Base-by-base conservation (phyloP, 2,113 vertebrate species). In the Oncorhynchus kisutch region DNA sequence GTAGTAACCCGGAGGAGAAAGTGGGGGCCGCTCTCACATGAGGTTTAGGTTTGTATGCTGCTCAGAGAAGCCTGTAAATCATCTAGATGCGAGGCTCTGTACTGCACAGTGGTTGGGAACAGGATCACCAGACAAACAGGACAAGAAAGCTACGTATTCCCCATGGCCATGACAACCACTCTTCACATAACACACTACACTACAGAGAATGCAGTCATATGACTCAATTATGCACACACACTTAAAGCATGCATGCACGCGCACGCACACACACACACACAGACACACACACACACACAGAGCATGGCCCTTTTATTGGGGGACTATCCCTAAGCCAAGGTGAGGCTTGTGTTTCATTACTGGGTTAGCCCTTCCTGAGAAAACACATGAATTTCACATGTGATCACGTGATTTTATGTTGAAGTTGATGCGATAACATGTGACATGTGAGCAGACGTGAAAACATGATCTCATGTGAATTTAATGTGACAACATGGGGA, bases 331-430 rank as follows among this genome's bases (percentile, higher is more conserved):
- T 69, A 54, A 76, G 83, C 81, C 77, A 82, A 85, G 82, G 80
- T 81, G 82, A 86, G 78, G 82, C 60, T 90, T 84, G 82, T 81
- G 85, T 92, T 92, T 91, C 88, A 90, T 90, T 89, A 86, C 48
- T 6, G 76, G 83, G 59, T 34, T 70, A 39, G 62, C 90, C 8
- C 39, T 39, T 39, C 7, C 8, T 8, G 39, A 39, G 39, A 39
- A 39, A 39, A 39, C 39, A 9, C 39, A 9, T 45, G 39, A 45
- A 11, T 45, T 45, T 45, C 9, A 45, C 39, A 45, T 45, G 39
- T 12, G 9, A 45, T 45, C 39, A 45, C 39, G 39, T 45, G 39
- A 3, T 45, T 45, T 45, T 12, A 45, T 45, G 39, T 45, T 45
- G 9, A 45, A 45, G 39, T 45, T 45, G 39, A 45, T 45, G 39